Percentiles rank a stretch among this genome's conserved stretches.
These are phyloP conservation scores for Melanotus villosus DNA, from an alignment of 2,888 invertebrate genomes.

Conservation along the genomic window DNA sequence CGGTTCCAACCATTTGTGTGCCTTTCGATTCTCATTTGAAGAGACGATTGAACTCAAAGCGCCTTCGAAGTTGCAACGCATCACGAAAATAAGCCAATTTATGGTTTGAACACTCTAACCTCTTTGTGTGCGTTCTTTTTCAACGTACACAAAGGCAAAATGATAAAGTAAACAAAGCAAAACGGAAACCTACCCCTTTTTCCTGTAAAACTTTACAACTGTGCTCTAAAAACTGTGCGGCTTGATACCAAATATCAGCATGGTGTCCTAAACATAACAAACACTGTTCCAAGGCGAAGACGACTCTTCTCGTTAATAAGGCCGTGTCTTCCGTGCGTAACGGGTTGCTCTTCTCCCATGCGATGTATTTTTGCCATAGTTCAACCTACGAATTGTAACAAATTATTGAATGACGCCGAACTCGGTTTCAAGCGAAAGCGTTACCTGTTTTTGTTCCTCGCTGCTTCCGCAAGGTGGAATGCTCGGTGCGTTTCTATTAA, in stretches of 20 bases:
- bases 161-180: too few relatives aligned
- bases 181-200: conserved; percentile 88
- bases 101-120: too few relatives aligned
- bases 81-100: too few relatives aligned
- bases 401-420: too few relatives aligned
- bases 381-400: conserved; percentile 83
- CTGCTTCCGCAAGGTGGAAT: conserved; percentile 94
- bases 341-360: conserved; percentile 98
- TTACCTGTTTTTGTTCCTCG: conserved; percentile 93
- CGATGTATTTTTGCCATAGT: conserved; percentile 98
- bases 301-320: conserved; percentile 92
- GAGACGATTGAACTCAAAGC: too few relatives aligned
- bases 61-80: too few relatives aligned
- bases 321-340: conserved; percentile 96
- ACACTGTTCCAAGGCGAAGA: conserved; percentile 99
- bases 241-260: conserved; percentile 99
- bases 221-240: conserved; percentile 96
- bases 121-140: too few relatives aligned
- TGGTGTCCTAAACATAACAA: conserved; percentile 96
- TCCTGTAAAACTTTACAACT: conserved; percentile 94
- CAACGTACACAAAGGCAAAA: too few relatives aligned
- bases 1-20: too few relatives aligned
- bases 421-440: too few relatives aligned
- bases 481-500: conserved; percentile 96
- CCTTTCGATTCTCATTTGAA: too few relatives aligned